Conservation (phyloP, 1,140 invertebrate genomes). For the Drosophila kohkoa region DNA sequence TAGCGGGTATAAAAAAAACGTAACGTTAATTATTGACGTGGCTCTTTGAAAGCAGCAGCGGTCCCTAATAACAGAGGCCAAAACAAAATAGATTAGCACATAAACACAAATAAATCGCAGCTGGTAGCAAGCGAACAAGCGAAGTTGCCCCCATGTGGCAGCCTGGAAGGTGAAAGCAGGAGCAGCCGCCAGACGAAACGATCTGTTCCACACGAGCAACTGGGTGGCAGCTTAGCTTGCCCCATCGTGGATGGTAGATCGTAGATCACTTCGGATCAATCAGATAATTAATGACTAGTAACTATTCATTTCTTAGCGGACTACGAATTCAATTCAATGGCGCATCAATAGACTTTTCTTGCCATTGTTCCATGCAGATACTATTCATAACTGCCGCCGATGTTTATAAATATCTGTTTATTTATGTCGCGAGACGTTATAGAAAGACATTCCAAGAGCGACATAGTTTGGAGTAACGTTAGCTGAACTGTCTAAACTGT, state of each 20-base stretch:
- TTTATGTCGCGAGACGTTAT: too few species aligned
- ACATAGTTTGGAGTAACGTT: too few species aligned
- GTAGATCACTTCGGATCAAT: constrained; percentile 21
- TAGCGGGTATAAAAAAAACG: neutral
- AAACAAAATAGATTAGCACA: constrained; percentile 33
- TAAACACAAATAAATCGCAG: constrained; percentile 30
- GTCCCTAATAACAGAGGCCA: constrained; percentile 1
- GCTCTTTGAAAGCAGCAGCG: constrained; percentile 11
- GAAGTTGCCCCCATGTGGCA: neutral
- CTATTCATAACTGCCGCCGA: too few species aligned
- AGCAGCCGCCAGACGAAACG: neutral
- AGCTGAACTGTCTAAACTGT: too few species aligned
- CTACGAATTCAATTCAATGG: neutral
- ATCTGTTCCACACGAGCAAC: neutral
- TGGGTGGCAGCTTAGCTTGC: constrained; percentile 11
- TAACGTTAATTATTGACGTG: constrained; percentile 35
- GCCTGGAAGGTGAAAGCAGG: constrained; percentile 31
- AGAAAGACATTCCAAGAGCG: too few species aligned
- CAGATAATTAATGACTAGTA: constrained; percentile 21
- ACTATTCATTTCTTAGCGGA: constrained; percentile 15
- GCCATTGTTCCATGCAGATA: neutral
- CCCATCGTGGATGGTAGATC: neutral
- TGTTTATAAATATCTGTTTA: too few species aligned
- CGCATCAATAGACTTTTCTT: neutral
- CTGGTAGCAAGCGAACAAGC: neutral